Evolutionary conservation across 2,113 vertebrate genomes (phyloP).

Genomic region (Rhinoderma darwinii): DNA sequence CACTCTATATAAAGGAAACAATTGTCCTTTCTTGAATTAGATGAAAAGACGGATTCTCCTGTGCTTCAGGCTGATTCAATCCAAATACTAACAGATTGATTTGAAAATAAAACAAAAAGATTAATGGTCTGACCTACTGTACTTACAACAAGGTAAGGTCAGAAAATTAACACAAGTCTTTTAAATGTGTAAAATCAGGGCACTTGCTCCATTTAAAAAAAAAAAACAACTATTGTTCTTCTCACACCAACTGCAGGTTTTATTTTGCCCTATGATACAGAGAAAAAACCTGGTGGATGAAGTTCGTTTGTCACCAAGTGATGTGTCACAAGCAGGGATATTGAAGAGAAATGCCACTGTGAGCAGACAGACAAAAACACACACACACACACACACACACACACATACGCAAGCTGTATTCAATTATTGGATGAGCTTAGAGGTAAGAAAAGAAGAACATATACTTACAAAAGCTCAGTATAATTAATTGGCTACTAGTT

Average conservation of each 20-base stretch:
- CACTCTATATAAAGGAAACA: constrained; percentile 32
- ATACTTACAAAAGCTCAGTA: not conserved
- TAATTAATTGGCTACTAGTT: no score
- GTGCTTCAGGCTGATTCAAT: constrained; percentile 25
- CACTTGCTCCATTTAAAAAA: not conserved
- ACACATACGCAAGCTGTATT: not conserved
- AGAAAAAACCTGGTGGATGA: constrained; percentile 5
- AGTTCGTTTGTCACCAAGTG: constrained; percentile 49
- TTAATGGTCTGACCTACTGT: constrained; percentile 12
- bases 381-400: not conserved
- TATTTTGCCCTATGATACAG: constrained; percentile 10
- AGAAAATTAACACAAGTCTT: constrained; percentile 15
- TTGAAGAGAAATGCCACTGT: constrained; percentile 41
- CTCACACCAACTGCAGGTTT: not conserved
- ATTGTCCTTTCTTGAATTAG: constrained; percentile 42
- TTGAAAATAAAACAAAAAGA: constrained; percentile 46
- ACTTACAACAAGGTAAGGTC: not conserved
- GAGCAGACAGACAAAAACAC: not conserved
- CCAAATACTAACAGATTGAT: constrained; percentile 39
- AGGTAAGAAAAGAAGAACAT: not conserved
- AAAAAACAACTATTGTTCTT: not conserved
- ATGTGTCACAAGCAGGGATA: constrained; percentile 42
- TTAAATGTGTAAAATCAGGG: constrained; percentile 1
- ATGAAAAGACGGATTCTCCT: constrained; percentile 39
- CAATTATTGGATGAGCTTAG: constrained; percentile 14